Evolutionary conservation across 2,888 invertebrate species (phyloP), one percentile per base, ranked within the genome.

Genomic region (Thecophora atra): DNA sequence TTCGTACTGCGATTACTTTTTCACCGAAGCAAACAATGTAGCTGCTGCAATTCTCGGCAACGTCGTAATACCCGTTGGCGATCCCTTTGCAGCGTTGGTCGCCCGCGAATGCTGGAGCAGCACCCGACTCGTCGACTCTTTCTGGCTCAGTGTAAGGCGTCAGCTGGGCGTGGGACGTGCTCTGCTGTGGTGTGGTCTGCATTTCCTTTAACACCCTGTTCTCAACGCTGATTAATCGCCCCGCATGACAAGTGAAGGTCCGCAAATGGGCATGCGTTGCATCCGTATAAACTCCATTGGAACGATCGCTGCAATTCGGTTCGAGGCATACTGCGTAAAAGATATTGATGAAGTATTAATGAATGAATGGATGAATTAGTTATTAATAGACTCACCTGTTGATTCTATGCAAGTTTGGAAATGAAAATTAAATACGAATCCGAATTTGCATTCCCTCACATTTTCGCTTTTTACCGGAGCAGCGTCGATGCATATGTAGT

Each of bases 251-350:
- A 21, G 82, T 83, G 72, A 89, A 85, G 30, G 85, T 85, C 17
- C 90, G 88, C 0, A 88, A 88, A 78, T 90, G 90, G 69, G 88
- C 88, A 78, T 90, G 89, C 2, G 89, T 89, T 6, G 89, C 86
- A 80, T 91, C 90, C 28, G 89, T 88, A 80, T 90, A 89, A 56
- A 86, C 82, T 0, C 90, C 90, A 81, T 90, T 89, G 1, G 88
- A 17, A 24, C 63, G 37, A 17, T 47, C 70, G 19, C 17, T 52
- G 80, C 90, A 91, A 54, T 89, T 86, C 17, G 90, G 89, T 77
- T 90, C 90, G 82, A 89, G 89, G 83, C 90, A 90, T 28, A 88
- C 65, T 89, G 89, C 81, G 60, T n/a, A 24, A 73, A 72, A 58
- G 26, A n/a, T 8, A 21, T 3, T 3, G 2, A 47, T 44, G 17